Evolutionary conservation across 2,888 invertebrate genomes (phyloP), one percentile per base, ranked within the genome.

Genomic region (Venusia cambrica): DNA sequence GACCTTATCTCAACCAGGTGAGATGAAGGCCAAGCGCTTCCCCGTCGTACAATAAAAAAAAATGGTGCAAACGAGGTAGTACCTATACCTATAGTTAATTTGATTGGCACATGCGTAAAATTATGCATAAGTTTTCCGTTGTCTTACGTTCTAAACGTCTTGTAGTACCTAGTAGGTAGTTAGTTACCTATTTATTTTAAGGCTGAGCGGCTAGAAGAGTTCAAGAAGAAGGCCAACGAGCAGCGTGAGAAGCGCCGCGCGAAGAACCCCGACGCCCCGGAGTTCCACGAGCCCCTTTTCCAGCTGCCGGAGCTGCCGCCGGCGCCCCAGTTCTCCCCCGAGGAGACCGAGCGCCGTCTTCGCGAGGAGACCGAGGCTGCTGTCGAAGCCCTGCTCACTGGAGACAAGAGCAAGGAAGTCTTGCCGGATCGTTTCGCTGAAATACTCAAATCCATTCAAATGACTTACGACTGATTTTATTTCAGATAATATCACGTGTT

Each of bases 361-460:
- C 18, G 27, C 6, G 22, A 32, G 9, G 32, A 38, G 3, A 38
- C 32, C n/a, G 16, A 38, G 7, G 32, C 28, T 3, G 37, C 37
- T 10, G 14, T 27, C 17, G 27, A 30, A 3, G 37, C 37, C 13
- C 5, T 37, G 2, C 20, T 26, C 4, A 37, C 30, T 1, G 37
- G 37, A 7, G 37, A 37, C 25, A 10, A 4, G 9, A 26, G 11
- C 1, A 38, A 38, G 21, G 37, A 38, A 8, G 6, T 3, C 3
- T 7, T 9, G 2, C 20, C 18, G 0, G 17, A 32, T 5, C 17
- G 13, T 8, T 32, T 21, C 14, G 15, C 22, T 2, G 3, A 18
- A 4, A 14, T 38, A 5, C 22, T 38, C 5, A 6, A 28, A 1
- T 17, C 7, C 2, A 18, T 38, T 5, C 18, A 27, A 7, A 13